Evolutionary conservation across 2,113 vertebrate genomes (phyloP).

Genomic region (Hyaena hyaena): DNA sequence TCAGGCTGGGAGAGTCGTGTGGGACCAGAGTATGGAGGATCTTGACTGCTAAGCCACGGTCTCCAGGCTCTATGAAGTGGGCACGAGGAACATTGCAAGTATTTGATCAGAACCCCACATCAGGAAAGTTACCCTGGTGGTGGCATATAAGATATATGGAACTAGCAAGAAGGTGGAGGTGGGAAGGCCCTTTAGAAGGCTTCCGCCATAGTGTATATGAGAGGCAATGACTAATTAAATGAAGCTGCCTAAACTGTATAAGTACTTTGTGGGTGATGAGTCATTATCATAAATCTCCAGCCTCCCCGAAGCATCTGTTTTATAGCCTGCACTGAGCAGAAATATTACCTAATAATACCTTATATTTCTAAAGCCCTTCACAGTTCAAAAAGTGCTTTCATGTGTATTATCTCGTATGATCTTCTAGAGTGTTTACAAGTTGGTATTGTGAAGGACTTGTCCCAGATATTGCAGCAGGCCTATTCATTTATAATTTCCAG

Average conservation of each 20-base stretch:
- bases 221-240: slow-evolving; percentile 65
- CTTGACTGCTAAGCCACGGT: not conserved
- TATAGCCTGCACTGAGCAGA: slow-evolving; percentile 45
- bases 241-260: slow-evolving; percentile 50
- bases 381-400: slow-evolving; percentile 61
- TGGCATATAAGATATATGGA: not conserved
- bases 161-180: not conserved
- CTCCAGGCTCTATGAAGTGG: not conserved
- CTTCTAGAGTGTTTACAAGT: slow-evolving; percentile 49
- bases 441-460: slow-evolving; percentile 35
- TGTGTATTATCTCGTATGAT: slow-evolving; percentile 51
- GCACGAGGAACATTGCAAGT: not conserved
- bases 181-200: not conserved
- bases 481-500: slow-evolving; percentile 7
- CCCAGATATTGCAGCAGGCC: not conserved
- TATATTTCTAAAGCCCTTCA: slow-evolving; percentile 61
- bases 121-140: slow-evolving; percentile 9
- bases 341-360: slow-evolving; percentile 55
- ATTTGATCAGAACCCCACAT: not conserved
- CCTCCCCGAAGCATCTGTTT: slow-evolving; percentile 62
- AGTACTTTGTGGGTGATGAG: slow-evolving; percentile 63
- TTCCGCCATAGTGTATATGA: not conserved
- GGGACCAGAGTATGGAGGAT: not conserved
- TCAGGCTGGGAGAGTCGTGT: not conserved
- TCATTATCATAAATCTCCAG: slow-evolving; percentile 65